Percentiles rank a stretch among this genome's conserved stretches.
These are phyloP conservation scores for Zygaena filipendulae DNA, from an alignment of 2,888 invertebrate genomes.

Conservation along the genomic window DNA sequence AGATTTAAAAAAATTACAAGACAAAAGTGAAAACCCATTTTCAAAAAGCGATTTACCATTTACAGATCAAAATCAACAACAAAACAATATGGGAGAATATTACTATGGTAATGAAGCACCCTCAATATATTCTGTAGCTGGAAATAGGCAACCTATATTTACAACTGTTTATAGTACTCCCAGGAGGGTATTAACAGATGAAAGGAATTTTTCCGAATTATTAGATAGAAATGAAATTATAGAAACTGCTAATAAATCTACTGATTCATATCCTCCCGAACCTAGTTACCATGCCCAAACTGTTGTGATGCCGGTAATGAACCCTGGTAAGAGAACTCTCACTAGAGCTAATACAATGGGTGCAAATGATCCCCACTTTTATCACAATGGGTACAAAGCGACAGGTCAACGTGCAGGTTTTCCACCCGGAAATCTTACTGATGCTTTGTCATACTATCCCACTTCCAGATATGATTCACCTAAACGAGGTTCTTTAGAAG, in stretches of 20 bases:
- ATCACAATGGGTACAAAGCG: constrained; percentile 74
- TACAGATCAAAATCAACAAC: constrained; percentile 34
- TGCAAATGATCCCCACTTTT: constrained; percentile 60
- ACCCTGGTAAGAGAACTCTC: constrained; percentile 54
- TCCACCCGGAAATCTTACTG: constrained; percentile 79
- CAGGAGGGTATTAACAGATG: constrained; percentile 71
- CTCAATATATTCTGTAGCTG: constrained; percentile 81
- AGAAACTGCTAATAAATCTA: constrained; percentile 36
- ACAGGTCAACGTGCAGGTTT: constrained; percentile 75
- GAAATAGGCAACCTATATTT: constrained; percentile 76
- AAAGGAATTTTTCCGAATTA: constrained; percentile 74
- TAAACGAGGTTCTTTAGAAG: constrained; percentile 68
- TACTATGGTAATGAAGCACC: constrained; percentile 66
- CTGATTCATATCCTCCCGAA: constrained; percentile 63
- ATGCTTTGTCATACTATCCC: constrained; percentile 85
- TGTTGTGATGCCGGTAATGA: constrained; percentile 52
- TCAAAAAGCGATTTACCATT: constrained; percentile 36
- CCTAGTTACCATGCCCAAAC: constrained; percentile 69
- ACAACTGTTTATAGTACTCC: constrained; percentile 81
- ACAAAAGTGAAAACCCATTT: constrained; percentile 34
- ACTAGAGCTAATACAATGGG: constrained; percentile 69
- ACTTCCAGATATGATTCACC: constrained; percentile 72
- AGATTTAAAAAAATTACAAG: constrained; percentile 40
- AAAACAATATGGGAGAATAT: constrained; percentile 46
- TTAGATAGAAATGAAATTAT: constrained; percentile 70